phyloP scores from a whole-genome alignment of 1,140 invertebrate genomes.

The Coenobita brevimanus region DNA sequence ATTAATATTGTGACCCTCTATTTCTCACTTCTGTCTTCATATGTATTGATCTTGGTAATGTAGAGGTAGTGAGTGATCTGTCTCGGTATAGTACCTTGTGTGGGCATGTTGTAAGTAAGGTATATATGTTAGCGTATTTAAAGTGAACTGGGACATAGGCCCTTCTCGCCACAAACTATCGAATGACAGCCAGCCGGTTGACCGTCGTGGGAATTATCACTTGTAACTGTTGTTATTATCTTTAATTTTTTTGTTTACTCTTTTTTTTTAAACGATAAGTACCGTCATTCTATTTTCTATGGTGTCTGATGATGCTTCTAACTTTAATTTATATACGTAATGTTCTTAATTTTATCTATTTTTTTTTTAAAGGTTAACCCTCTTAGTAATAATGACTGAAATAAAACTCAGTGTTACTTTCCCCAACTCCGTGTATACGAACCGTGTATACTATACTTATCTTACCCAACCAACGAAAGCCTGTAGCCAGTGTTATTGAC shows the following conservation, averaged over 20 bases:
- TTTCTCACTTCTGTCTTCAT: conserved; percentile 65
- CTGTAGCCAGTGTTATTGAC: conserved; percentile 62
- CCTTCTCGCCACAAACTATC: conserved; percentile 57
- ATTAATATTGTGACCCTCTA: conserved; percentile 48
- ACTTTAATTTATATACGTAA: conserved; percentile 43
- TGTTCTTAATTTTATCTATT: conserved; percentile 20
- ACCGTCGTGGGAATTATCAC: conserved; percentile 49
- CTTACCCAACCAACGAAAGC: conserved; percentile 66
- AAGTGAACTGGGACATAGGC: conserved; percentile 62
- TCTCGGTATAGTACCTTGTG: conserved; percentile 62
- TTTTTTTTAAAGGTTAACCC: conserved; percentile 36
- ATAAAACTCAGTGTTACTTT: conserved; percentile 62
- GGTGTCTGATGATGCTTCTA: conserved; percentile 47
- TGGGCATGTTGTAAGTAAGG: conserved; percentile 65
- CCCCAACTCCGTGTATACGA: conserved; percentile 62
- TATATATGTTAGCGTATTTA: conserved; percentile 65
- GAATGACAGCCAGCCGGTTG: conserved; percentile 58
- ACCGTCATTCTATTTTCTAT: conserved; percentile 8
- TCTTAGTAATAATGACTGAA: conserved; percentile 59
- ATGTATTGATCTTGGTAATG: conserved; percentile 65
- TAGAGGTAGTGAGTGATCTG: conserved; percentile 56
- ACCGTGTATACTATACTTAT: conserved; percentile 65
- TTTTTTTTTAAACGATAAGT: conserved; percentile 15
- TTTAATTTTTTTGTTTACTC: conserved; percentile 37
- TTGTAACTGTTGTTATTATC: conserved; percentile 44